phyloP scores from a whole-genome alignment of 2,888 invertebrate genomes.

The Morpho achilles region DNA sequence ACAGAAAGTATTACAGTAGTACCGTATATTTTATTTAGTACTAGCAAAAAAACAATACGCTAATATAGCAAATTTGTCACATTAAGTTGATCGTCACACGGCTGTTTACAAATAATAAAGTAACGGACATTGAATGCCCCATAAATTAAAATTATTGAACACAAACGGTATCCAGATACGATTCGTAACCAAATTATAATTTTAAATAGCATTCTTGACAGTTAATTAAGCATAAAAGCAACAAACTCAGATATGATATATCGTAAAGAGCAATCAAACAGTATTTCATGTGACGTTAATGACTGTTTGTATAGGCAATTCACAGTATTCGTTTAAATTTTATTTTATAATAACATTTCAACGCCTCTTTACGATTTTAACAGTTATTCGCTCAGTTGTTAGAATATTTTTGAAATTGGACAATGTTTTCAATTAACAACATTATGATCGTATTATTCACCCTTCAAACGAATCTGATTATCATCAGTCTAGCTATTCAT shows the following conservation, averaged over 20 bases:
- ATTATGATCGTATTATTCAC: too few relatives aligned
- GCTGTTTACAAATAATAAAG: conserved; percentile 10
- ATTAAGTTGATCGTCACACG: conserved; percentile 12
- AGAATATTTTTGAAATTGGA: too few relatives aligned
- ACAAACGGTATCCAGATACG: conserved; percentile 30
- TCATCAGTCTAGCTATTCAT: not conserved
- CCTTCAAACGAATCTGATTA: too few relatives aligned
- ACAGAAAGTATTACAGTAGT: too few relatives aligned
- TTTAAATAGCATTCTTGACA: conserved; percentile 34
- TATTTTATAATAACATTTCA: conserved; percentile 9
- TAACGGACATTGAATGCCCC: conserved; percentile 20
- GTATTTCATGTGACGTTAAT: conserved; percentile 36
- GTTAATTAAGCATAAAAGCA: conserved; percentile 29
- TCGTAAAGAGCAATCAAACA: conserved; percentile 42
- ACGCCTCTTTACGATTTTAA: not conserved
- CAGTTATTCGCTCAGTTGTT: not conserved
- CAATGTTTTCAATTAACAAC: too few relatives aligned
- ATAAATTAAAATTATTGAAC: conserved; percentile 30
- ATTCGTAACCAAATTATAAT: conserved; percentile 31
- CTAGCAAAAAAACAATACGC: not conserved
- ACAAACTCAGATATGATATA: conserved; percentile 29
- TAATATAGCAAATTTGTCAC: conserved; percentile 3
- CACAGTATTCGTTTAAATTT: conserved; percentile 11
- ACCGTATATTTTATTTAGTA: not conserved
- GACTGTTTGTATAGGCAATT: conserved; percentile 30